These are phyloP conservation scores for Dromaius novaehollandiae DNA, from an alignment of 2,113 vertebrate species.

Conservation along the genomic window DNA sequence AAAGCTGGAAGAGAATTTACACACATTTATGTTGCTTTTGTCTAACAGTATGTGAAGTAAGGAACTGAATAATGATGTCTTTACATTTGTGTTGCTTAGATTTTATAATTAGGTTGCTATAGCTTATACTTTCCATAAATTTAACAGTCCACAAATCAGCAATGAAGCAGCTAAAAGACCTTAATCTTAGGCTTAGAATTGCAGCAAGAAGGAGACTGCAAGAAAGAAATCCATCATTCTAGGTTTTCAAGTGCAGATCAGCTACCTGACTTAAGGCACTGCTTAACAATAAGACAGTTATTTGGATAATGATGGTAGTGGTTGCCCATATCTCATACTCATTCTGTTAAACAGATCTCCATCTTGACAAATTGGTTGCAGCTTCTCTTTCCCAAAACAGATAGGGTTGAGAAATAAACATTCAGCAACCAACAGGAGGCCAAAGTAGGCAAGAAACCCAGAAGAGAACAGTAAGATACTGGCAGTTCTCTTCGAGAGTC, in stretches of 20 bases:
- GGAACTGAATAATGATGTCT: background rate
- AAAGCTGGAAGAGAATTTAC: background rate
- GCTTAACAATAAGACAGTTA: background rate
- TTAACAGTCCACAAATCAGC: background rate
- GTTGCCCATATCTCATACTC: background rate
- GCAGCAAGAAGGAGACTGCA: background rate
- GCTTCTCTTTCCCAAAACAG: background rate
- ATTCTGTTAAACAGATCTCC: background rate
- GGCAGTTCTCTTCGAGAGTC: background rate
- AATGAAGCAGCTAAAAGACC: background rate
- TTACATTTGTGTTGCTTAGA: background rate
- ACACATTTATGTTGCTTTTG: background rate
- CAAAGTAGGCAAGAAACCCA: background rate
- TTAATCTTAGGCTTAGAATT: background rate
- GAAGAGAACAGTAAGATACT: background rate
- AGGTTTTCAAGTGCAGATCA: background rate
- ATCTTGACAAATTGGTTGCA: background rate
- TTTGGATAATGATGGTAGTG: background rate
- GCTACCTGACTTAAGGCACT: background rate
- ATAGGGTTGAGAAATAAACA: background rate
- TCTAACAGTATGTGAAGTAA: background rate
- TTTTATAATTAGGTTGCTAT: background rate
- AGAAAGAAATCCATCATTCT: background rate
- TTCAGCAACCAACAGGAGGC: background rate
- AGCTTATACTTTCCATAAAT: background rate